Conservation (phyloP, 2,113 vertebrate genomes). For the Protobothrops mucrosquamatus region DNA sequence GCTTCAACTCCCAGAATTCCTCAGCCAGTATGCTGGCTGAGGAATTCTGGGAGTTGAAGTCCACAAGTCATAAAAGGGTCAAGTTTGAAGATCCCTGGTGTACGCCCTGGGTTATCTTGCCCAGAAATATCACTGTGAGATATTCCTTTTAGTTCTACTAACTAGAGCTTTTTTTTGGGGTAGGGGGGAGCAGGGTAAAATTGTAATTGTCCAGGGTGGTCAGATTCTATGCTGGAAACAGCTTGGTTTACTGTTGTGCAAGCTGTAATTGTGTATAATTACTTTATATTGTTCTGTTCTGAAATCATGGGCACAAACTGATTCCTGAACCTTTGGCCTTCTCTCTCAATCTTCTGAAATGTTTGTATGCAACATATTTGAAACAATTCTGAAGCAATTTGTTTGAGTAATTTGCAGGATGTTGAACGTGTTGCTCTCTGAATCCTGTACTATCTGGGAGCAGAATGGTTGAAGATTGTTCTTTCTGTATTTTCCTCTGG, state of each 20-base stretch:
- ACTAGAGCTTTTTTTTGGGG: neutral
- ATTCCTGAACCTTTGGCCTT: neutral
- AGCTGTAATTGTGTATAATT: neutral
- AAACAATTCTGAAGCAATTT: neutral
- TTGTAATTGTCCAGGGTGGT: neutral
- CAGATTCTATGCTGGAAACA: neutral
- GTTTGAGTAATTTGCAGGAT: neutral
- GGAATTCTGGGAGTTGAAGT: too few species aligned
- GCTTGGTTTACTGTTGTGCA: neutral
- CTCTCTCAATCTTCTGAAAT: neutral
- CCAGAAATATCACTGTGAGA: neutral
- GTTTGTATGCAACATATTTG: neutral
- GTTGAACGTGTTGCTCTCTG: neutral
- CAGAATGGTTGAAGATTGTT: neutral
- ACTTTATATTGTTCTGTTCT: neutral
- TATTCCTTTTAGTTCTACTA: neutral
- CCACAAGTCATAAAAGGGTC: too few species aligned
- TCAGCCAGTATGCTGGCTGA: too few species aligned
- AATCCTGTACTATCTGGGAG: neutral
- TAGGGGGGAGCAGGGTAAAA: neutral
- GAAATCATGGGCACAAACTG: neutral
- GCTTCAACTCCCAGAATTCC: too few species aligned
- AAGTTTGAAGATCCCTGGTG: too few species aligned
- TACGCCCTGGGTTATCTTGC: neutral
- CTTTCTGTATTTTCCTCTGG: neutral